Evolutionary conservation across 2,797 vertebrate genomes (phyloP), one percentile per base, ranked within the genome.

Genomic region (Chaetodon trifasciatus): DNA sequence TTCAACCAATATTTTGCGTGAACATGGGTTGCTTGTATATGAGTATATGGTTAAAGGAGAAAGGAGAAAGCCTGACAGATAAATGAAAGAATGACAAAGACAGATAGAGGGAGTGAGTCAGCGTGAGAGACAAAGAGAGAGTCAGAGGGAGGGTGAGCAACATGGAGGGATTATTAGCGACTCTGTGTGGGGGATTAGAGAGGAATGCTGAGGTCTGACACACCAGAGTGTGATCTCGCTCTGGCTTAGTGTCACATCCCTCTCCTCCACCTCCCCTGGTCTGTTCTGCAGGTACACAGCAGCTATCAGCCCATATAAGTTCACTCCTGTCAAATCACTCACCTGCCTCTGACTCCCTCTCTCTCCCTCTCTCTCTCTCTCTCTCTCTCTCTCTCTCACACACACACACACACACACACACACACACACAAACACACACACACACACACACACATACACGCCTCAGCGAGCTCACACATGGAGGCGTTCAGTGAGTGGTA

Each of bases 91-190:
- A 73, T 66, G 74, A 84, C 70, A 81, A 66, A 84, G 73, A 84
- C 39, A 5, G 74, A 78, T n/a, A 19, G 75, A 70, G 65, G 42
- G 67, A 64, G 46, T 73, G 76, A 87, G 78, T 86, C 81, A 86
- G 79, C 3, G 12, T 37, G 77, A 68, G 65, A 76, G 69, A 86
- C 84, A 85, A 79, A 79, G 72, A 63, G 76, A 84, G 60, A 77
- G n/a, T n/a, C 68, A 74, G 78, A 65, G 74, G 62, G 83, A 84
- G 70, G 57, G 67, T 61, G 87, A 87, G 74, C 70, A 78, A 85
- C 86, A 90, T 55, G 74, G 55, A 81, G 78, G 91, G 90, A 93
- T 93, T 91, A 93, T 92, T 92, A 90, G 78, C 19, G 72, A 82
- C 81, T 82, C 55, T 81, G 84, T 87, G 85, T 46, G 64, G 69